Conservation (phyloP, 2,888 invertebrate genomes). For the Drosophila recens region DNA sequence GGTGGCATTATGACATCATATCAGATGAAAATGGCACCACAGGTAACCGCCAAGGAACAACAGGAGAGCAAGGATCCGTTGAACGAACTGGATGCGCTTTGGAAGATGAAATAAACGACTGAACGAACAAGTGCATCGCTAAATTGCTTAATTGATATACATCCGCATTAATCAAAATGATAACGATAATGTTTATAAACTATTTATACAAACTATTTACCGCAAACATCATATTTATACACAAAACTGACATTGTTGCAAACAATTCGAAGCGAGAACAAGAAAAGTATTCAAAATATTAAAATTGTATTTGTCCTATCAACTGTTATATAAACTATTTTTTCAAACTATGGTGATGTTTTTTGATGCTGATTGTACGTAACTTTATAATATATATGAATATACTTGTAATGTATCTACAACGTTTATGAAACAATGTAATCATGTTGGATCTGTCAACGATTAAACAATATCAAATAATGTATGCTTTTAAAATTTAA, state of each 20-base stretch:
- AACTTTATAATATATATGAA: conserved; percentile 28
- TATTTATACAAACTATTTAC: conserved; percentile 61
- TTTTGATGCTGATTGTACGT: conserved; percentile 51
- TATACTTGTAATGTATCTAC: conserved; percentile 7
- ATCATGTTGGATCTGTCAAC: conserved; percentile 14
- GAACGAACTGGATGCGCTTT: conserved; percentile 95
- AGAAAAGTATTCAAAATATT: conserved; percentile 42
- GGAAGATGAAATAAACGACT: conserved; percentile 91
- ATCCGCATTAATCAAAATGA: conserved; percentile 52
- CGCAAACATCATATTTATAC: conserved; percentile 44
- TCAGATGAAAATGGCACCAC: conserved; percentile 85
- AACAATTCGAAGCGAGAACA: conserved; percentile 43
- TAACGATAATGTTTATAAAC: conserved; percentile 39
- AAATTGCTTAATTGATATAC: conserved; percentile 25
- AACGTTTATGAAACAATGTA: conserved; percentile 41
- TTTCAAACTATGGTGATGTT: conserved; percentile 62
- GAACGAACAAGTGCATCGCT: conserved; percentile 49
- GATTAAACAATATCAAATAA: conserved; percentile 22
- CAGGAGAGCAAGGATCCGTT: conserved; percentile 91
- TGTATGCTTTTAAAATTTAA: neutral
- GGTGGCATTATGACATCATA: conserved; percentile 85
- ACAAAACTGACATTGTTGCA: conserved; percentile 56
- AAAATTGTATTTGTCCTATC: conserved; percentile 50
- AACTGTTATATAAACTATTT: conserved; percentile 52
- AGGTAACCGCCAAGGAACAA: conserved; percentile 83